Percentiles rank a stretch among this genome's conserved stretches.
These are phyloP conservation scores for Myotis planiceps DNA, from an alignment of 2,797 vertebrate genomes.

Conservation along the genomic window DNA sequence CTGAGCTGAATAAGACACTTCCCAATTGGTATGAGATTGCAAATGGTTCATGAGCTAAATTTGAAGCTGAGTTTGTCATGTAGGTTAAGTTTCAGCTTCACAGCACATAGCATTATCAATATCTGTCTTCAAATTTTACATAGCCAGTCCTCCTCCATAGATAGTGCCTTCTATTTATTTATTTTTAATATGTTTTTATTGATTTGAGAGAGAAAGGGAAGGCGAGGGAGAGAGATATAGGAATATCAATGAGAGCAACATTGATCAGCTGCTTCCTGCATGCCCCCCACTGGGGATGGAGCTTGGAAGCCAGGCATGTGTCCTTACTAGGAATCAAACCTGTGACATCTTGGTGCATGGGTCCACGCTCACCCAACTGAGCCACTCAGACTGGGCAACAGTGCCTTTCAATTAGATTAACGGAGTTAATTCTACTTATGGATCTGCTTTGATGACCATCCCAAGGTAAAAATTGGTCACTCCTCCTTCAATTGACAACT, in stretches of 20 bases:
- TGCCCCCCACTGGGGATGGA: no score
- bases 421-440: not conserved
- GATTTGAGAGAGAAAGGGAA: no score
- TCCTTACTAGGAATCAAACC: no score
- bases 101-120: not conserved
- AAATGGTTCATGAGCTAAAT: not conserved
- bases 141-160: not conserved
- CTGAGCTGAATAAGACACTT: not conserved
- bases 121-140: not conserved
- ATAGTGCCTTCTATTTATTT: not conserved
- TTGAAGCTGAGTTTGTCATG: not conserved
- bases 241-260: no score
- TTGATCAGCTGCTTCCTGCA: no score
- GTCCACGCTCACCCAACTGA: no score
- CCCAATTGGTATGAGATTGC: not conserved
- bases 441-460: not conserved
- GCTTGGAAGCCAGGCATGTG: no score
- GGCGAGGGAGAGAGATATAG: no score
- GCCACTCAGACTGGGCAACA: no score
- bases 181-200: no score
- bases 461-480: not conserved
- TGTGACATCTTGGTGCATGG: no score
- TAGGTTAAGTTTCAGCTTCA: not conserved
- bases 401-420: not conserved
- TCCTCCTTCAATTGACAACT: not conserved